Evolutionary conservation across 2,797 vertebrate genomes (phyloP).

Genomic region (Eulemur mongoz): DNA sequence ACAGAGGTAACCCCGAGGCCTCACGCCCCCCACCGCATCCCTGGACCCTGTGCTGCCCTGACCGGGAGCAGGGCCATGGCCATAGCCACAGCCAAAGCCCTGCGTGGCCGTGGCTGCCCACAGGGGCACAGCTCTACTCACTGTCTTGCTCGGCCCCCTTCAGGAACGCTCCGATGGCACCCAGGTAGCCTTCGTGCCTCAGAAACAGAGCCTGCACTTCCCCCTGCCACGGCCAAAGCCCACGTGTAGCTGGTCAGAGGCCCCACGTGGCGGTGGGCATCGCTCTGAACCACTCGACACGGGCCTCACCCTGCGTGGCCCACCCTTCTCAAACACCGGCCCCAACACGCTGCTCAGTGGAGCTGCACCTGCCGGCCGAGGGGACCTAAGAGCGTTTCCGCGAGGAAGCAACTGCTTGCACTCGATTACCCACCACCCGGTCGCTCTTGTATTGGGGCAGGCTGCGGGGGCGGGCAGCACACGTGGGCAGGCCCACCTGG

Average conservation of each 20-base stretch:
- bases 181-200: slow-evolving; percentile 98
- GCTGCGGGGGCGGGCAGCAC: background rate
- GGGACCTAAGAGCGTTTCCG: background rate
- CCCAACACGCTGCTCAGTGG: background rate
- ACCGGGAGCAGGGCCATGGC: background rate
- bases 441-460: background rate
- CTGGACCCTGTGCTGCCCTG: background rate
- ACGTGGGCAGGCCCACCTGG: background rate
- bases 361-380: too few relatives aligned
- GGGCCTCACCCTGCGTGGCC: background rate
- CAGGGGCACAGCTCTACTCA: slow-evolving; percentile 86
- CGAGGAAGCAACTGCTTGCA: too few relatives aligned
- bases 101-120: slow-evolving; percentile 63
- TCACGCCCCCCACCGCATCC: accelerated
- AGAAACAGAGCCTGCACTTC: slow-evolving; percentile 98
- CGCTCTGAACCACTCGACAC: background rate
- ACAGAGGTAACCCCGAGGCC: background rate
- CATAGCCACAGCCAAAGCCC: background rate
- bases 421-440: background rate
- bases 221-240: slow-evolving; percentile 88
- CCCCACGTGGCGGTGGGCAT: background rate
- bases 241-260: slow-evolving; percentile 61
- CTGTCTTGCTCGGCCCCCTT: slow-evolving; percentile 99
- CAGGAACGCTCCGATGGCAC: slow-evolving; percentile 97
- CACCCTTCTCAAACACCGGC: background rate